Percentiles rank a stretch among this genome's conserved stretches.
These are phyloP conservation scores for Rhopalosiphum padi DNA, from an alignment of 1,140 invertebrate genomes.

Conservation along the genomic window DNA sequence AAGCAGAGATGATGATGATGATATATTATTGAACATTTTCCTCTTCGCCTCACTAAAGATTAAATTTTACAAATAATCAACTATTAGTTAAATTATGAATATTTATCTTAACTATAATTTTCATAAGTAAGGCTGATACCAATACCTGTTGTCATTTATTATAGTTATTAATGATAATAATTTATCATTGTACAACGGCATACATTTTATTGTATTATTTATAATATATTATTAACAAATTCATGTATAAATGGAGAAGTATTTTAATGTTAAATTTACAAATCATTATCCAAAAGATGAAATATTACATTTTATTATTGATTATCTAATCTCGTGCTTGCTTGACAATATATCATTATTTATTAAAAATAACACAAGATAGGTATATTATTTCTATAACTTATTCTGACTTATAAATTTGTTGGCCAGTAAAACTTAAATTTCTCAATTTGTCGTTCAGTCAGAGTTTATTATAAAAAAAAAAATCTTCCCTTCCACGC, in stretches of 20 bases:
- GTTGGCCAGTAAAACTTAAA: background rate
- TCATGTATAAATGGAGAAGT: background rate
- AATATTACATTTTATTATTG: background rate
- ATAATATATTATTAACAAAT: too few relatives aligned
- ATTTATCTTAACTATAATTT: background rate
- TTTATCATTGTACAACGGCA: background rate
- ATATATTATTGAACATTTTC: background rate
- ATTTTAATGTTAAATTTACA: background rate
- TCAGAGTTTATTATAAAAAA: background rate
- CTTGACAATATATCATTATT: background rate
- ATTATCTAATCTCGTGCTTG: background rate
- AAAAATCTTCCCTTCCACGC: background rate
- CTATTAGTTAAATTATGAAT: background rate
- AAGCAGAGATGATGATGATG: background rate
- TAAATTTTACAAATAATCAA: too few relatives aligned
- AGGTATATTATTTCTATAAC: background rate
- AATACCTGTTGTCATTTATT: background rate
- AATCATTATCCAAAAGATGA: background rate
- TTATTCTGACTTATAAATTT: background rate
- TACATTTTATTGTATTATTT: too few relatives aligned
- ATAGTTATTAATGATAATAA: background rate
- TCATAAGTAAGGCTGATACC: background rate
- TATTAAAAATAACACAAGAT: background rate
- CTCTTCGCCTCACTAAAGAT: background rate
- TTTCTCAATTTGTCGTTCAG: background rate